Evolutionary conservation across 2,888 invertebrate genomes (phyloP).

Genomic region (Teleiodes luculella): DNA sequence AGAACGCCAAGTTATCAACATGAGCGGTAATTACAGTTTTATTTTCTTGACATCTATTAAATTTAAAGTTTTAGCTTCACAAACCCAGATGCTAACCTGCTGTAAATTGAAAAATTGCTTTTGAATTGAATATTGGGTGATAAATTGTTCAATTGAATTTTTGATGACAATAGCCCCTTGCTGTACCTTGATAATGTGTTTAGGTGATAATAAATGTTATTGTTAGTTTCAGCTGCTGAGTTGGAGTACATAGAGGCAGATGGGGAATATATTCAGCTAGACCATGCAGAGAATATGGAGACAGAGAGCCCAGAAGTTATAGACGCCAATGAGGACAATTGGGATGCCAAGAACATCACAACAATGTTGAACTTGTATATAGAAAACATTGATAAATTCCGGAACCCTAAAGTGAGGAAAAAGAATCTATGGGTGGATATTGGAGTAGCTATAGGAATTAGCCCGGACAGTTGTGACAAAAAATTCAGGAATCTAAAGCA

Average conservation of each 20-base stretch:
- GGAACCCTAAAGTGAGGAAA: constrained; percentile 67
- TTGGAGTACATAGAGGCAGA: constrained; percentile 54
- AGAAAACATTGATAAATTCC: constrained; percentile 61
- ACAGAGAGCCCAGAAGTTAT: constrained; percentile 34
- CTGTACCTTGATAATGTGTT: background rate
- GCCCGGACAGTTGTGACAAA: constrained; percentile 65
- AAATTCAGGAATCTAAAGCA: constrained; percentile 70
- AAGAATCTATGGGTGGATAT: constrained; percentile 69
- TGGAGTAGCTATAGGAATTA: constrained; percentile 53
- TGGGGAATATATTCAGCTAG: constrained; percentile 50
- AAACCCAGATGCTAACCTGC: background rate
- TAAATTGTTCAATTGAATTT: constrained; percentile 10
- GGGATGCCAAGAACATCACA: constrained; percentile 57
- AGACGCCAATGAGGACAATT: constrained; percentile 63
- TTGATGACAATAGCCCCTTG: background rate
- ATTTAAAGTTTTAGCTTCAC: no score
- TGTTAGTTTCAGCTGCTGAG: constrained; percentile 44
- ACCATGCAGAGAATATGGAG: constrained; percentile 49
- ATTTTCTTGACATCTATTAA: background rate
- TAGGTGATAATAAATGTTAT: background rate
- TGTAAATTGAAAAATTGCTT: constrained; percentile 18
- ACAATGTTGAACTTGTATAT: constrained; percentile 56
- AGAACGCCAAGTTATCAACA: background rate
- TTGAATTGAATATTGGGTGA: background rate
- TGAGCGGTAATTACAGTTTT: constrained; percentile 17